phyloP scores from a whole-genome alignment of 2,888 invertebrate genomes.

The Theodoxus fluviatilis region DNA sequence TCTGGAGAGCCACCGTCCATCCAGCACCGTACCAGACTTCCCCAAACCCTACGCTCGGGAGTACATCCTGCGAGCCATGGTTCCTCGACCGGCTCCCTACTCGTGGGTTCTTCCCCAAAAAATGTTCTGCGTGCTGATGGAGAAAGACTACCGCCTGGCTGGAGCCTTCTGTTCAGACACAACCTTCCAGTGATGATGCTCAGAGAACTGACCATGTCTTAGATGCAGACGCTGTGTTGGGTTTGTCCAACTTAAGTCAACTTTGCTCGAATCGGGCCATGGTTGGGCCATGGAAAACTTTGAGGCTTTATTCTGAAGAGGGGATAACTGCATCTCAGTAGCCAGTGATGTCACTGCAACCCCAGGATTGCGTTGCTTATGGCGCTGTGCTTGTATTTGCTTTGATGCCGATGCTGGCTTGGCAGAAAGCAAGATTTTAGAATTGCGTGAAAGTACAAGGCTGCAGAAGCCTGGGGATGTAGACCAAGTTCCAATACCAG shows the following conservation, averaged over 20 bases:
- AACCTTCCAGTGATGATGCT: conserved; percentile 68
- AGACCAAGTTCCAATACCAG: too few relatives aligned
- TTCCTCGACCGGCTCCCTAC: conserved; percentile 72
- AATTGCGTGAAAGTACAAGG: too few relatives aligned
- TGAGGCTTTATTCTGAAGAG: too few relatives aligned
- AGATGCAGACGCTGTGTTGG: background rate
- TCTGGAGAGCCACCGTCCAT: conserved; percentile 31
- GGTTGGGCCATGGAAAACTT: too few relatives aligned
- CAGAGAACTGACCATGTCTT: background rate
- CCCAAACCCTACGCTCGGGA: conserved; percentile 72
- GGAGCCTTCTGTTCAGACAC: conserved; percentile 84
- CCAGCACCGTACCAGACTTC: conserved; percentile 64
- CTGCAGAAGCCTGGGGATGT: too few relatives aligned
- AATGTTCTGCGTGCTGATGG: conserved; percentile 75
- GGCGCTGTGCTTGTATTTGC: too few relatives aligned
- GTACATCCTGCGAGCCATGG: conserved; percentile 73
- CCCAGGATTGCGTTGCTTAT: too few relatives aligned
- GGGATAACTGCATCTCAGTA: too few relatives aligned
- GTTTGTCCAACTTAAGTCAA: background rate
- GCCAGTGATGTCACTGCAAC: too few relatives aligned
- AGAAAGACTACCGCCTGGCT: conserved; percentile 73
- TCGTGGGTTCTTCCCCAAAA: conserved; percentile 74
- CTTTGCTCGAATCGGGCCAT: too few relatives aligned
- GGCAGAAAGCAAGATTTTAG: too few relatives aligned
- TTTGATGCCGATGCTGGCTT: too few relatives aligned